Percentiles rank a stretch among this genome's conserved stretches.
phyloP scores from a whole-genome alignment of 2,888 invertebrate species.

The Yponomeuta malinellus region DNA sequence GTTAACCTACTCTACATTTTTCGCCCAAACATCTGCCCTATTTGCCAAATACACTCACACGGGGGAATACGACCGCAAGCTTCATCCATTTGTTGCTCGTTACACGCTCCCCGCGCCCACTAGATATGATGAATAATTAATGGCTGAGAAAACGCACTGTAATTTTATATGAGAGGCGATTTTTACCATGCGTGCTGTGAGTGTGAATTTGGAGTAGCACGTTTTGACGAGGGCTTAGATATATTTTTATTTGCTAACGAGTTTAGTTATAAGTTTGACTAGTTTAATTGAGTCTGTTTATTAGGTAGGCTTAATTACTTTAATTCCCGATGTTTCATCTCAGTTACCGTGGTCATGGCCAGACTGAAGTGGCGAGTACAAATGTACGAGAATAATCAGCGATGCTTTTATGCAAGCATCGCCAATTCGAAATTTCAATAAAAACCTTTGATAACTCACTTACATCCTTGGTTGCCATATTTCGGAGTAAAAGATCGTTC shows the following conservation, averaged over 20 bases:
- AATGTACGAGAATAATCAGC: too few species aligned
- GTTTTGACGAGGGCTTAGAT: background rate
- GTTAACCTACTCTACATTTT: background rate
- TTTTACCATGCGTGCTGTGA: background rate
- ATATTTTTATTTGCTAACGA: background rate
- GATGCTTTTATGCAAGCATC: too few species aligned
- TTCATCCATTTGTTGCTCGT: conserved; percentile 44
- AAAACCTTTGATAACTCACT: too few species aligned
- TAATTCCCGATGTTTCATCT: too few species aligned
- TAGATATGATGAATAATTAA: conserved; percentile 55
- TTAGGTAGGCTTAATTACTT: background rate
- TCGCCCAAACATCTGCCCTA: background rate
- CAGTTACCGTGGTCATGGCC: too few species aligned
- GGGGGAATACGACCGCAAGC: conserved; percentile 18
- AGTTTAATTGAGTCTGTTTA: background rate
- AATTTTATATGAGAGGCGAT: conserved; percentile 20
- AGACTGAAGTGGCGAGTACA: too few species aligned
- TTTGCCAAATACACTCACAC: background rate
- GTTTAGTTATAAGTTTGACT: background rate
- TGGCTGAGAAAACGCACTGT: conserved; percentile 29
- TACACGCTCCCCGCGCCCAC: conserved; percentile 33
- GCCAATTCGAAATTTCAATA: too few species aligned
- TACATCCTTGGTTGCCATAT: too few species aligned
- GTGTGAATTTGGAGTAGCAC: background rate
- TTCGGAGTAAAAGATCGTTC: too few species aligned